Evolutionary conservation across 2,113 vertebrate species (phyloP).

Genomic region (Chitala chitala): DNA sequence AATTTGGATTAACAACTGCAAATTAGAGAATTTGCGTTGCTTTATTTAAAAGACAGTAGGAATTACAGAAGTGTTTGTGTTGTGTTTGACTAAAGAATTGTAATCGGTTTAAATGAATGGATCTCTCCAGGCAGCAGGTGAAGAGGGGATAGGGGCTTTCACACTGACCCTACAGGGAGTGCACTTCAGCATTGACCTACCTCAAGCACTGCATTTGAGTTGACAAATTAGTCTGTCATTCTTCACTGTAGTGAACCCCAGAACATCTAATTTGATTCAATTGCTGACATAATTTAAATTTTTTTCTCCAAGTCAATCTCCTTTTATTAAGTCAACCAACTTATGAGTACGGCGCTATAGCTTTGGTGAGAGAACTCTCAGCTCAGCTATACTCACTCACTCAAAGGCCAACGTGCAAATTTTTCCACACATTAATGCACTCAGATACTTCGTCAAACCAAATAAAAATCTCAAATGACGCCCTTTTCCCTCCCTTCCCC

Average conservation of each 20-base stretch:
- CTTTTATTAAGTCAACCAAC: slow-evolving; percentile 50
- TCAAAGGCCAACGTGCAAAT: too few species aligned
- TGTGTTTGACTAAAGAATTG: not conserved
- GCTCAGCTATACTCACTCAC: slow-evolving; percentile 43
- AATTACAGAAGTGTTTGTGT: not conserved
- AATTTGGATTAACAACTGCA: too few species aligned
- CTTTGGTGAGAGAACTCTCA: too few species aligned
- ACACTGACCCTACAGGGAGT: not conserved
- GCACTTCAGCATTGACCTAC: not conserved
- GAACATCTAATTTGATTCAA: slow-evolving; percentile 57
- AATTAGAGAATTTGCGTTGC: not conserved
- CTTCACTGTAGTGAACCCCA: slow-evolving; percentile 28
- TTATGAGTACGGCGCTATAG: slow-evolving; percentile 52
- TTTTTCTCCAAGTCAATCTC: slow-evolving; percentile 54
- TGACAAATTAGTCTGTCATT: slow-evolving; percentile 26
- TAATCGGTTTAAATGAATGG: not conserved
- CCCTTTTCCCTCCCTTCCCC: not conserved
- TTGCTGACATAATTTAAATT: slow-evolving; percentile 54
- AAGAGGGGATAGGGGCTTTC: not conserved
- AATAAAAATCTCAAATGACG: slow-evolving; percentile 21
- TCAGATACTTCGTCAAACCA: slow-evolving; percentile 10
- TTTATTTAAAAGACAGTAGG: not conserved
- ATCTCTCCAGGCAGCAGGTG: not conserved
- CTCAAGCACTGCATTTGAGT: not conserved
- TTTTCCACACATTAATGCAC: slow-evolving; percentile 46